Base-by-base conservation (phyloP, 1,140 invertebrate species). In the Gonatopus flavifemur region DNA sequence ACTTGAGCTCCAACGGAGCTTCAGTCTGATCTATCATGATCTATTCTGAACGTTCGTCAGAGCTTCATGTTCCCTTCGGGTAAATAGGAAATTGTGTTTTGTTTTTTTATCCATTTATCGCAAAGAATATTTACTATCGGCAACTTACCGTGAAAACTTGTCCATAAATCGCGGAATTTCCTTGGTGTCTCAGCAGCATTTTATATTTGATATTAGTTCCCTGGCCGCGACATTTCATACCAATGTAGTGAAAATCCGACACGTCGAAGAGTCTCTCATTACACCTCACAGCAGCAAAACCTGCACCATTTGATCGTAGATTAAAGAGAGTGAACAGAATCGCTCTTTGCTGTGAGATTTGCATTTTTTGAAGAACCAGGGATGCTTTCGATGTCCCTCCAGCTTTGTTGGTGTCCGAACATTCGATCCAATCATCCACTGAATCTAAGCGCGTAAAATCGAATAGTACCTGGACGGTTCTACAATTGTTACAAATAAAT, bases 311-410 rank as follows among this genome's bases (percentile, higher is more conserved):
- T 3, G 80, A 70, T 70, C 84, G 84, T 12, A 83, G 83, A 60
- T 85, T 85, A 6, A 87, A 72, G 10, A 87, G 59, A 9, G 82
- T 80, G 63, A 87, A 87, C 44, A 88, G 81, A 59, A 87, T 76
- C 3, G 82, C 85, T 49, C 84, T 70, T 68, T 84, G 82, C 36
- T 80, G 81, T 3, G 70, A 52, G n/a, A n/a, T n/a, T 45, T 77
- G 72, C 4, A 76, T 79, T 66, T 85, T 85, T 57, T 85, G 81
- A 19, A 85, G 59, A 0, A 81, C 78, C 8, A 87, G 58, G 0
- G 75, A 67, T 1, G 83, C 84, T 65, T 86, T 87, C 0, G 84
- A 86, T 72, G 77, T 83, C 19, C 84, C 85, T 12, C 79, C 80
- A 48, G 77, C 72, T 36, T 82, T 78, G 5, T 83, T 78, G 6